These are phyloP conservation scores for Yoshiicerus persimilis DNA, from an alignment of 1,140 invertebrate genomes.

Conservation along the genomic window DNA sequence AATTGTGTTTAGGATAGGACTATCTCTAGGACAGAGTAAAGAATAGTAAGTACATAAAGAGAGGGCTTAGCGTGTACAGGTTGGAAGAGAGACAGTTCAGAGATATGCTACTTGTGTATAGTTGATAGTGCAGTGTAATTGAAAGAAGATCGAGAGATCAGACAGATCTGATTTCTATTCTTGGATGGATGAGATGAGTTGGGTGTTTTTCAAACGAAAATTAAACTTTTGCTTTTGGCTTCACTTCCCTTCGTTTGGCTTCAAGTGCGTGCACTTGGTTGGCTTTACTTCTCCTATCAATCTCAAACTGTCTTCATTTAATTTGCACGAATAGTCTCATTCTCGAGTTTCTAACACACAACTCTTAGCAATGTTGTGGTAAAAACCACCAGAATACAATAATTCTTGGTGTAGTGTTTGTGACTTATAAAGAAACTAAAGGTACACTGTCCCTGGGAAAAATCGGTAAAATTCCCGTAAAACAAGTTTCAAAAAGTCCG, in stretches of 20 bases:
- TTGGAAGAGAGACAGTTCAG: not conserved
- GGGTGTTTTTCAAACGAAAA: not conserved
- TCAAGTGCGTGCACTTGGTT: not conserved
- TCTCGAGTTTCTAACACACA: not conserved
- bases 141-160: not conserved
- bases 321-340: not conserved
- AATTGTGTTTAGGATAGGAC: not conserved
- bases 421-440: not conserved
- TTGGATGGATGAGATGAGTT: not conserved
- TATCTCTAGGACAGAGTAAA: not conserved
- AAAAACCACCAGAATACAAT: too few relatives aligned
- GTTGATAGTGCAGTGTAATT: not conserved
- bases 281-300: not conserved
- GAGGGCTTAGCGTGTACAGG: not conserved
- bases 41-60: not conserved
- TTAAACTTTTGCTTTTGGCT: conserved; percentile 4
- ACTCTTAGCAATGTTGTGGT: not conserved
- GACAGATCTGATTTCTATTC: not conserved
- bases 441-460: not conserved
- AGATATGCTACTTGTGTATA: too few relatives aligned
- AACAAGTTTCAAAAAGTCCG: not conserved
- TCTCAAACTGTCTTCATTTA: not conserved
- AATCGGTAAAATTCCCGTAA: not conserved
- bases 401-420: too few relatives aligned
- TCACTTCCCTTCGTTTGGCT: not conserved